These are phyloP conservation scores for Argentina silus DNA, from an alignment of 2,797 vertebrate genomes.

Conservation along the genomic window DNA sequence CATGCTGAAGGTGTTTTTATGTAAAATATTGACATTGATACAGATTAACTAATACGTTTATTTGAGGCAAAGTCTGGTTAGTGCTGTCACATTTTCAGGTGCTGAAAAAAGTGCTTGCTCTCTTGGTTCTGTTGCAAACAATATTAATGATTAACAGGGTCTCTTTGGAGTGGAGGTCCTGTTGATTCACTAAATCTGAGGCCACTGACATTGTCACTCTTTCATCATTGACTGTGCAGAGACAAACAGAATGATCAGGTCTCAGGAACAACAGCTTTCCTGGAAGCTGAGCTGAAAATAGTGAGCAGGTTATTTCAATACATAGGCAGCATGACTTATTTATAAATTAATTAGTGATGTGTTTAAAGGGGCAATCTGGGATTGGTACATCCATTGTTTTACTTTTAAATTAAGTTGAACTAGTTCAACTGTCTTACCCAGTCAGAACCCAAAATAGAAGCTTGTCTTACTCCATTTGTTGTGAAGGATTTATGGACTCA, in stretches of 20 bases:
- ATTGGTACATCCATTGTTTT: too few relatives aligned
- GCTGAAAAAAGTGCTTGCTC: background rate
- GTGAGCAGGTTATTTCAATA: too few relatives aligned
- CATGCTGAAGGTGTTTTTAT: background rate
- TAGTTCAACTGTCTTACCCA: too few relatives aligned
- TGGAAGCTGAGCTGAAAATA: background rate
- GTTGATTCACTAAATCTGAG: constrained; percentile 20
- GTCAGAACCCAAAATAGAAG: too few relatives aligned
- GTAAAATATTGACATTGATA: background rate
- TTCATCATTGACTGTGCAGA: background rate
- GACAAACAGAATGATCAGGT: background rate
- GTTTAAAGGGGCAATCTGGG: too few relatives aligned
- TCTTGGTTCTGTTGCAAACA: background rate
- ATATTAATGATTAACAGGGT: constrained; percentile 34
- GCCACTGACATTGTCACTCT: background rate
- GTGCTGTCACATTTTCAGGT: background rate
- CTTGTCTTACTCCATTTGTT: too few relatives aligned
- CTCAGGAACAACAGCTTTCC: background rate
- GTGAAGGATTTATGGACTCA: too few relatives aligned
- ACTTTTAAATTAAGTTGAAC: too few relatives aligned
- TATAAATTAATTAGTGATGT: too few relatives aligned
- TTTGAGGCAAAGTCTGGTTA: background rate
- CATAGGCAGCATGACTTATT: too few relatives aligned
- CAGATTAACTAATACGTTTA: background rate
- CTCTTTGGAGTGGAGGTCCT: constrained; percentile 2